Percentiles rank a stretch among this genome's conserved stretches.
Conservation (phyloP, 2,113 vertebrate genomes). For the Bungarus multicinctus region DNA sequence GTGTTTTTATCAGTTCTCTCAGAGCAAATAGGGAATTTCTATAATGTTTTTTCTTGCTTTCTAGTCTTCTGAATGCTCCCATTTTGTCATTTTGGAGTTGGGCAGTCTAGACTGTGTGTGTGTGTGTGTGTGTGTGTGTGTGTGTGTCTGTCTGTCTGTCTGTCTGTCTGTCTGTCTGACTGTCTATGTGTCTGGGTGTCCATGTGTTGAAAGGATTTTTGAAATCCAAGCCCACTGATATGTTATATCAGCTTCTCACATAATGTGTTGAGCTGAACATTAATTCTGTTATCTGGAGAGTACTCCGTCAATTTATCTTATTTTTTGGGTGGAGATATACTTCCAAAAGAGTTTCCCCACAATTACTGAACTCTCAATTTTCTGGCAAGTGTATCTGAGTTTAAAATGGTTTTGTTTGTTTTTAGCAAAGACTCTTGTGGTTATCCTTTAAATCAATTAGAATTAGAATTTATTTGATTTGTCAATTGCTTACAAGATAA, state of each 20-base stretch:
- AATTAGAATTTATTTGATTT: too few relatives aligned
- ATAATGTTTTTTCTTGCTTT: neutral
- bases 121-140: neutral
- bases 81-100: neutral
- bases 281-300: neutral
- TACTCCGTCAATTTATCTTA: neutral
- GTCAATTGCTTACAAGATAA: too few relatives aligned
- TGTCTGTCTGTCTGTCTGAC: too few relatives aligned
- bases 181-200: neutral
- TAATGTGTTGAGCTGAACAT: neutral
- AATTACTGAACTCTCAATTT: neutral
- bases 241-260: neutral
- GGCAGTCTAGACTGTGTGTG: neutral
- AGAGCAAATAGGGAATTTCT: neutral
- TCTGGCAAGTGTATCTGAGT: neutral
- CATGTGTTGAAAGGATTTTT: neutral
- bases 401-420: neutral
- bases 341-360: neutral
- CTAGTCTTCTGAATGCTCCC: neutral
- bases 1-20: neutral
- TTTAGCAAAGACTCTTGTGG: neutral
- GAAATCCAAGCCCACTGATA: neutral
- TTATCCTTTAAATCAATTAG: neutral
- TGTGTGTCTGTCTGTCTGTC: neutral
- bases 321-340: neutral